These are phyloP conservation scores for Lordiphosa clarofinis DNA, from an alignment of 1,140 invertebrate species.

Conservation along the genomic window DNA sequence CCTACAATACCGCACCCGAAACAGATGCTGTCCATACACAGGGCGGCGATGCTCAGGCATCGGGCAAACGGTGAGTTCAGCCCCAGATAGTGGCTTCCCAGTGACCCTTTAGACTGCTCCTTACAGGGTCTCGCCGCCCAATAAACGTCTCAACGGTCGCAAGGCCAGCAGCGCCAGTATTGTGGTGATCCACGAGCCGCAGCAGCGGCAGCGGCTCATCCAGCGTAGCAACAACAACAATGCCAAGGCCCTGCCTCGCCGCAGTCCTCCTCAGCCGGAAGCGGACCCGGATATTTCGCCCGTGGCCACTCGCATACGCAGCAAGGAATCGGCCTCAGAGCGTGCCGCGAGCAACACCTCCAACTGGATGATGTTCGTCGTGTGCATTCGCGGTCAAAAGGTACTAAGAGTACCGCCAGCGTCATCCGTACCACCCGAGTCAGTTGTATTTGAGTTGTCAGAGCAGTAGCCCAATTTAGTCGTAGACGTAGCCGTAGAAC, in stretches of 20 bases:
- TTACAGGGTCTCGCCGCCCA: conserved; percentile 43
- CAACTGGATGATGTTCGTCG: conserved; percentile 64
- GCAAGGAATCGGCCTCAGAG: conserved; percentile 30
- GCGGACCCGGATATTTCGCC: conserved; percentile 7
- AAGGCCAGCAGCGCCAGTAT: conserved; percentile 57
- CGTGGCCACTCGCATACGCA: conserved; percentile 28
- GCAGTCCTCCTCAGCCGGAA: conserved; percentile 11
- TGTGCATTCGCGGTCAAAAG: conserved; percentile 79
- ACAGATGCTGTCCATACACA: conserved; percentile 61
- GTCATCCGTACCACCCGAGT: conserved; percentile 79
- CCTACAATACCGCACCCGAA: conserved; percentile 73
- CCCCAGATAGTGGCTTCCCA: not conserved
- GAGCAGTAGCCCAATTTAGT: conserved; percentile 71
- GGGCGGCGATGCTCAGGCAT: conserved; percentile 25
- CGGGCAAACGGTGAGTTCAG: conserved; percentile 46
- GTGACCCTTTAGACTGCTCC: not conserved
- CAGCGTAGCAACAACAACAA: conserved; percentile 42
- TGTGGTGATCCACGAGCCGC: conserved; percentile 53
- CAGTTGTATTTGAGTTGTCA: conserved; percentile 80
- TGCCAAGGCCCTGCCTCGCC: not conserved
- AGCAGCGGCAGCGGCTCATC: conserved; percentile 37
- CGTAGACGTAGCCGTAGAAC: conserved; percentile 25
- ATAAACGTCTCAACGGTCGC: conserved; percentile 41
- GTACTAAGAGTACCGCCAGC: conserved; percentile 78
- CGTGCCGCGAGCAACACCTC: conserved; percentile 8